These are phyloP conservation scores for Chiloscyllium plagiosum DNA, from an alignment of 2,113 vertebrate genomes.

Conservation along the genomic window DNA sequence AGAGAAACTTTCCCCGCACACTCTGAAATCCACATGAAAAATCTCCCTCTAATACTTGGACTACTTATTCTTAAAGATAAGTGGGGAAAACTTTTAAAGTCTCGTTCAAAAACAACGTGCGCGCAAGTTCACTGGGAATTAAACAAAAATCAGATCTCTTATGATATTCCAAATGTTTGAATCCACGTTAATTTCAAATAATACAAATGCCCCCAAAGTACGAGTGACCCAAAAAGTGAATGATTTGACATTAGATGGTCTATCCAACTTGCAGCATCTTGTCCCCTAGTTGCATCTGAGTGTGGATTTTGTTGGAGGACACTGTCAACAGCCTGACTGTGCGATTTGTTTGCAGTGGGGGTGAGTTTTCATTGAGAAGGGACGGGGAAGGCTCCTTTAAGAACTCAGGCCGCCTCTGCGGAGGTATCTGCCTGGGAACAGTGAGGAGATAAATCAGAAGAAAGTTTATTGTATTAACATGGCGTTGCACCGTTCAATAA, in stretches of 20 bases:
- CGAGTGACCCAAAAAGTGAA: background rate
- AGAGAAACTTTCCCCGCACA: background rate
- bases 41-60: background rate
- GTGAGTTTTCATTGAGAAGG: background rate
- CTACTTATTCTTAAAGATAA: slow-evolving; percentile 12
- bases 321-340: background rate
- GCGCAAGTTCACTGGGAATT: background rate
- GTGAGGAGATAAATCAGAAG: slow-evolving; percentile 9
- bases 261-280: background rate
- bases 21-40: background rate
- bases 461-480: background rate
- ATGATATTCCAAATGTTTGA: background rate
- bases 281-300: background rate
- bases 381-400: background rate
- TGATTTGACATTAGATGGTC: background rate
- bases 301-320: background rate
- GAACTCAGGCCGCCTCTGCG: background rate
- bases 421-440: background rate
- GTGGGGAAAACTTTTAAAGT: background rate
- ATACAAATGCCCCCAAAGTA: background rate
- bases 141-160: no score
- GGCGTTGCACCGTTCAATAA: background rate
- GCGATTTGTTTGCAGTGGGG: background rate
- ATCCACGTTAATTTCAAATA: background rate
- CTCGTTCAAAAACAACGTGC: background rate